Evolutionary conservation across 2,888 invertebrate genomes (phyloP).

Genomic region (Cremastinae sp.): DNA sequence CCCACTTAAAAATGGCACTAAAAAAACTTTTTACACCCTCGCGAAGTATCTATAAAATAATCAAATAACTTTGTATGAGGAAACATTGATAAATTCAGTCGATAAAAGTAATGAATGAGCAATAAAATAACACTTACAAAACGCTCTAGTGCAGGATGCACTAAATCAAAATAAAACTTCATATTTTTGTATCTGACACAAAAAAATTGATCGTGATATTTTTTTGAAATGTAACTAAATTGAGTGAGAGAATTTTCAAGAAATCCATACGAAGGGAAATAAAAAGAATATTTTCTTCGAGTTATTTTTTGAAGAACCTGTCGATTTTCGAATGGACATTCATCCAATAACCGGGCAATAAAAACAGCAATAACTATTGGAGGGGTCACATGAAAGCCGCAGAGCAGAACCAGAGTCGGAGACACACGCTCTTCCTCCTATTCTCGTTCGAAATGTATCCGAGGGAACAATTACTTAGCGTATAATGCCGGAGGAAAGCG

Average conservation of each 20-base stretch:
- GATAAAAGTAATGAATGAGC: background rate
- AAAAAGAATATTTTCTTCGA: background rate
- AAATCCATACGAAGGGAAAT: background rate
- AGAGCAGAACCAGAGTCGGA: conserved; percentile 67
- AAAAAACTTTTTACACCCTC: conserved; percentile 18
- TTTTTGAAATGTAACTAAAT: background rate
- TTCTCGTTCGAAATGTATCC: conserved; percentile 60
- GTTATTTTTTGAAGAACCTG: conserved; percentile 6
- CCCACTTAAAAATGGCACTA: conserved; percentile 5
- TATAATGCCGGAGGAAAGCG: conserved; percentile 72
- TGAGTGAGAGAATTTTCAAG: background rate
- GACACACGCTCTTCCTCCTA: conserved; percentile 65
- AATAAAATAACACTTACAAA: background rate
- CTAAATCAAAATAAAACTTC: no score
- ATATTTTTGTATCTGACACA: no score
- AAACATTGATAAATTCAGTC: conserved; percentile 19
- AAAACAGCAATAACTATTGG: conserved; percentile 77
- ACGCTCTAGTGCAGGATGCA: no score
- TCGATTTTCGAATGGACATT: conserved; percentile 42
- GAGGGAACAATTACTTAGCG: conserved; percentile 78
- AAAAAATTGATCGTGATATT: background rate
- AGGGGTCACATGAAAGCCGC: conserved; percentile 72
- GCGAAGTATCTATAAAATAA: background rate
- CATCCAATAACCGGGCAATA: conserved; percentile 67
- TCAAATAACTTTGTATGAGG: background rate